Evolutionary conservation across 1,140 invertebrate species (phyloP), one percentile per base, ranked within the genome.

Genomic region (Anoplophora glabripennis): DNA sequence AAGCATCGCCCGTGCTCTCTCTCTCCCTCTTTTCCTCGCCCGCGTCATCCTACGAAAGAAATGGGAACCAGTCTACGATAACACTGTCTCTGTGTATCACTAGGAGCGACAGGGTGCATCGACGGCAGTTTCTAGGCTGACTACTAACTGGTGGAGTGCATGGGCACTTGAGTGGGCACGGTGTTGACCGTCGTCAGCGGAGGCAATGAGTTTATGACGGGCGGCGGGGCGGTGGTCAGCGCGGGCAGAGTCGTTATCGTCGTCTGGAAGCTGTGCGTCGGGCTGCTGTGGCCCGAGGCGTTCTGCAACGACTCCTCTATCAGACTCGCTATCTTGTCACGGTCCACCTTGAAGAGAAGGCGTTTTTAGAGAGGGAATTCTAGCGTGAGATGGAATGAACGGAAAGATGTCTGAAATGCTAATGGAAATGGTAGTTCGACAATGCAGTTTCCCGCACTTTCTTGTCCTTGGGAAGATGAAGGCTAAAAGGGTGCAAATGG

Each of bases 241-340:
- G 81, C 74, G 89, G 86, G 58, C 21, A 28, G 21, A 5, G 21
- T 28, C 54, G 51, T 52, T 51, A 54, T 35, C 40, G 48, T 21
- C 28, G 40, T 15, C 14, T 28, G 56, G 33, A 33, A 57, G 34
- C 49, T 59, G 47, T 64, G 55, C 36, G 63, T 65, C 15, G 60
- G 59, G 54, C 63, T 68, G 49, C 58, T 66, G 53, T 65, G 57
- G 40, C 61, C 56, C 35, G 66, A 69, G 35, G 38, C 41, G 61
- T 70, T 65, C 45, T 81, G 79, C 7, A 89, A 73, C 7, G 87
- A 85, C 67, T 90, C 87, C 72, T 88, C 86, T 63, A 91, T 88
- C 45, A 90, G 77, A 38, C 78, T 78, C 36, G 85, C 83, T 65
- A 90, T 83, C 76, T 89, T 90, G 61, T 81, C 80, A 69, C 78